Base-by-base conservation (phyloP, 1,140 invertebrate genomes). In the Trypoxylus dichotomus region DNA sequence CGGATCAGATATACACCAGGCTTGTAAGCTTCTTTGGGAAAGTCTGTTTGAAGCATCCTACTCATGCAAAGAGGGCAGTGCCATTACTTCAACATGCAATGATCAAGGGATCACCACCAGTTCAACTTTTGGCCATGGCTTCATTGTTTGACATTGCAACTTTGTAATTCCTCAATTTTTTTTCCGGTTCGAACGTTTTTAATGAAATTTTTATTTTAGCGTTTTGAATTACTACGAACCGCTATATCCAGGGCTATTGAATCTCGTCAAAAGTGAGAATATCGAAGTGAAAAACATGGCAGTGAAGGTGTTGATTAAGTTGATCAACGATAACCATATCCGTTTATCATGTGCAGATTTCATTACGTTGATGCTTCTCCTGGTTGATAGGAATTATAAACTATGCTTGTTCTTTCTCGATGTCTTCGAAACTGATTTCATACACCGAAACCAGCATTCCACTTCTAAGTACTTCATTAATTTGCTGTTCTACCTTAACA, bases 401-500 rank as follows among this genome's bases (percentile, higher is more conserved):
- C 7, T 73, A 15, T 37, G 71, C 27, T 13, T 32, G 15, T 73
- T 32, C 27, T 73, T 37, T n/a, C 32, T 32, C 1, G 71, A 73
- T 37, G 15, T 73, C 27, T 73, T 73, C 11, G 71, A 73, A 15
- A 32, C 11, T 7, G 29, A 73, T n/a, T 73, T 73, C 27, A 73
- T 73, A 2, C 71, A 73, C 11, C 25, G 32, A 25, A 73, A 73
- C 32, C 29, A 73, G 6, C 37, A 3, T 2, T 15, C 37, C 2
- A 73, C 32, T n/a, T 32, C 37, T 3, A 73, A 73, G 27, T 73
- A 73, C 19, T 73, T 73, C 19, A 73, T 73, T n/a, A n/a, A 29
- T 25, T 37, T 73, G 11, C 29, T 73, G 1, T n/a, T 73, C 11
- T 41, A 73, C 27, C 27, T 73, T 2, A 73, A 73, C 15, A 73